Evolutionary conservation across 2,888 invertebrate genomes (phyloP), one percentile per base, ranked within the genome.

Genomic region (Phortica okadai): DNA sequence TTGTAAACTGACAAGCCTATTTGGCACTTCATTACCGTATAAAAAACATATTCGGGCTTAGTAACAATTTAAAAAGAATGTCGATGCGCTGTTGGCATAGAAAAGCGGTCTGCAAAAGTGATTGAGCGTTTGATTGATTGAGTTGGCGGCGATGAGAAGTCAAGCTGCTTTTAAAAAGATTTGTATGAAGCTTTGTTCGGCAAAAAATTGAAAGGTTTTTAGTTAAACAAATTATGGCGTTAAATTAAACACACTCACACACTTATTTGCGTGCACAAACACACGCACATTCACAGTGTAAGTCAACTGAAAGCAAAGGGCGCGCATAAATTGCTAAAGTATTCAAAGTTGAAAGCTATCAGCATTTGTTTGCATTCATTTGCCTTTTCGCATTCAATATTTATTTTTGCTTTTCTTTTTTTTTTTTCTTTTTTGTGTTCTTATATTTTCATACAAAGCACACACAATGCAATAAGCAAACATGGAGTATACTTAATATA

Each of bases 141-240:
- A 83, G 82, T 14, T 73, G 42, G 67, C 74, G 42, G 16, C 70
- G 76, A 78, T 76, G 64, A 56, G 59, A 66, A 64, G 10, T 14
- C n/a, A 66, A 69, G 33, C 33, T 1, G 33, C 33, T 33, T 33
- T 33, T 11, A 25, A 41, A 25, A 33, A 25, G 11, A 45, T 50
- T 58, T 62, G 21, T 50, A 21, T 0, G 41, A 14, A 66, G 25
- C 41, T 41, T 66, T 33, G 66, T 66, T 42, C n/a, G 42, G 44
- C 44, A 70, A 73, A 16, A 80, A 83, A 85, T 87, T 88, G 87
- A 86, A 85, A 87, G 86, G 82, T 81, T 86, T 85, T 85, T 86
- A 82, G 86, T 86, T 88, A 82, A 86, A 77, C 85, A 88, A 85
- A 87, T 85, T 86, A 83, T 80, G 75, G 58, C 25, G 21, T 42